Evolutionary conservation across 2,797 vertebrate species (phyloP).

Genomic region (Tenualosa ilisha): DNA sequence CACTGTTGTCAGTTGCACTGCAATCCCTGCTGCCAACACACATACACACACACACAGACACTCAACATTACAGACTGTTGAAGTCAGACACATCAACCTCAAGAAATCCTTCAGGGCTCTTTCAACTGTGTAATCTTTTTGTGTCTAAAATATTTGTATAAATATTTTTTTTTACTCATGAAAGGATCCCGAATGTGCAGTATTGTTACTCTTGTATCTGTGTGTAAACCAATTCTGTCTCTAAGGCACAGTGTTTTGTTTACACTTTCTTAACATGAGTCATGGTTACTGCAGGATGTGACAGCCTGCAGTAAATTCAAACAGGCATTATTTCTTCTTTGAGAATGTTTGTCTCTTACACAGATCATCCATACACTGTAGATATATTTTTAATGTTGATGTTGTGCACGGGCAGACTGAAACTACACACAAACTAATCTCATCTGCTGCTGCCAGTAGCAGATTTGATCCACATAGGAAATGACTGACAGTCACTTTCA

Average conservation of each 20-base stretch:
- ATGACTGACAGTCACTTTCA: background rate
- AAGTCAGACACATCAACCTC: conserved; percentile 11
- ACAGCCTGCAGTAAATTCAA: background rate
- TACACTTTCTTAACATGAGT: background rate
- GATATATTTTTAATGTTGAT: background rate
- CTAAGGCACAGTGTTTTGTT: background rate
- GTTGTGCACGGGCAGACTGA: background rate
- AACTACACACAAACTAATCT: background rate
- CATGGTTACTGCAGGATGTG: background rate
- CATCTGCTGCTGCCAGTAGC: background rate
- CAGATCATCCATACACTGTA: background rate
- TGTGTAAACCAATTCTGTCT: background rate
- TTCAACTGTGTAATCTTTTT: background rate
- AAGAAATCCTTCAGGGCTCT: conserved; percentile 10
- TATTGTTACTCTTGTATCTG: background rate
- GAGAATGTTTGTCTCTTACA: background rate
- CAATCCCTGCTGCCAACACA: conserved; percentile 23
- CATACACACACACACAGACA: background rate
- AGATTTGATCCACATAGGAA: background rate
- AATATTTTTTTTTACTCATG: background rate
- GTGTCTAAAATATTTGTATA: background rate
- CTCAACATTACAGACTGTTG: background rate
- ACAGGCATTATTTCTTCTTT: background rate
- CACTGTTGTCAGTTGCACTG: background rate
- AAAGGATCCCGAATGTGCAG: background rate